Evolutionary conservation across 2,113 vertebrate genomes (phyloP).

Genomic region (Carassius carassius): DNA sequence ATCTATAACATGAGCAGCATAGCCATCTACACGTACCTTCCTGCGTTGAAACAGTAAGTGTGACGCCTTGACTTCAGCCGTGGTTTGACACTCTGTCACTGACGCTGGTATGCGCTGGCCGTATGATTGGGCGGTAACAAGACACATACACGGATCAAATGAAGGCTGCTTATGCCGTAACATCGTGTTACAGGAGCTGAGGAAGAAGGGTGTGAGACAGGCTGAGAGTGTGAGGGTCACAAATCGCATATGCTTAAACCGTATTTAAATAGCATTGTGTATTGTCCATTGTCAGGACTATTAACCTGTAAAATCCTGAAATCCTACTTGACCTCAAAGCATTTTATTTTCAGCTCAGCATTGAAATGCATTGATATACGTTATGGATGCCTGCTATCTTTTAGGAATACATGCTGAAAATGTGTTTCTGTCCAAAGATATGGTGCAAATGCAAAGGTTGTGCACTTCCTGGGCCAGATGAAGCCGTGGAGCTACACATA

Average conservation of each 20-base stretch:
- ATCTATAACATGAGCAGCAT: conserved; percentile 97
- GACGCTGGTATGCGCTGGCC: not conserved
- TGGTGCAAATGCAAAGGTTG: conserved; percentile 90
- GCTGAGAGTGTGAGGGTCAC: too few relatives aligned
- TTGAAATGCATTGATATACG: not conserved
- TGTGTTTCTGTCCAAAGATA: conserved; percentile 75
- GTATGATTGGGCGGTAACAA: conserved; percentile 46
- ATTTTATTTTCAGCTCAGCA: too few relatives aligned
- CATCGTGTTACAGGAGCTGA: conserved; percentile 74
- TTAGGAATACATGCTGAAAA: not conserved
- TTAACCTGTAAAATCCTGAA: not conserved
- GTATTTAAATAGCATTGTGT: too few relatives aligned
- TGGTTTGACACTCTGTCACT: too few relatives aligned
- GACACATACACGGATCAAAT: conserved; percentile 66
- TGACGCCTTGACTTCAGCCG: too few relatives aligned
- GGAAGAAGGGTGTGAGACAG: not conserved
- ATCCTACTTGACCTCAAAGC: too few relatives aligned
- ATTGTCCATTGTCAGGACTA: too few relatives aligned
- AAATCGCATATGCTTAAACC: too few relatives aligned
- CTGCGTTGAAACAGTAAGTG: conserved; percentile 91
- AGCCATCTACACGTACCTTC: conserved; percentile 95
- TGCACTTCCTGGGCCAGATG: conserved; percentile 90
- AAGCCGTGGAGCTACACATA: conserved; percentile 94
- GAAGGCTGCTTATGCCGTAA: conserved; percentile 67
- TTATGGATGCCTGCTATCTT: not conserved